Evolutionary conservation across 2,888 invertebrate species (phyloP), one percentile per base, ranked within the genome.

Genomic region (Xestia sexstrigata): DNA sequence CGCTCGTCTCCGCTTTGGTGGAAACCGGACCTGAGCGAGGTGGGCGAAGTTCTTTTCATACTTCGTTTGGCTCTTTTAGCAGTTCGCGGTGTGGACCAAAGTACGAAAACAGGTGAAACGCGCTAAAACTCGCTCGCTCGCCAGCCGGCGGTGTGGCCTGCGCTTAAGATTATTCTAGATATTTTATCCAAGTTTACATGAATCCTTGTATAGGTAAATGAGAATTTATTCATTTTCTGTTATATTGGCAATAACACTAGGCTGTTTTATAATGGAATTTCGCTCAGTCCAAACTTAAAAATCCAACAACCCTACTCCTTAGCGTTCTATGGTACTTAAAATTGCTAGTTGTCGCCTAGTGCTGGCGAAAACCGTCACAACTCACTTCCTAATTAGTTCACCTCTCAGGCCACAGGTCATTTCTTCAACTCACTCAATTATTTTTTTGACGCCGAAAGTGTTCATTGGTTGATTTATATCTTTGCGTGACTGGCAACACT

Each of bases 401-500:
- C 26, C 58, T 65, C 0, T 5, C n/a, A 62, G 35, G 26, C 1
- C 15, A 47, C 30, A 20, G n/a, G n/a, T 74, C 5, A 52, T 52
- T 79, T 81, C 35, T 74, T 79, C 4, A 66, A 70, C 26, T 30
- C 26, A 26, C 11, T 83, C 30, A 70, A 26, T 82, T 5, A n/a
- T 70, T 84, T 84, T 70, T 75, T 75, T 71, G 20, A 49, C 58
- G 49, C 69, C 70, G 66, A 76, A 74, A 76, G 35, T 85, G 70
- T 60, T 74, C 49, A 82, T 85, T 73, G 72, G 47, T 67, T 35
- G 35, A 63, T 47, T 65, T 55, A 82, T 73, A 82, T 39, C 42
- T 47, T 79, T 76, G 79, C 84, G 87, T 84, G 84, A 79, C 79
- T 30, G 47, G 47, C 26, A 49, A n/a, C 8, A 72, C 79, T 86